Conservation (phyloP, 2,888 invertebrate genomes). For the Hyles lineata region DNA sequence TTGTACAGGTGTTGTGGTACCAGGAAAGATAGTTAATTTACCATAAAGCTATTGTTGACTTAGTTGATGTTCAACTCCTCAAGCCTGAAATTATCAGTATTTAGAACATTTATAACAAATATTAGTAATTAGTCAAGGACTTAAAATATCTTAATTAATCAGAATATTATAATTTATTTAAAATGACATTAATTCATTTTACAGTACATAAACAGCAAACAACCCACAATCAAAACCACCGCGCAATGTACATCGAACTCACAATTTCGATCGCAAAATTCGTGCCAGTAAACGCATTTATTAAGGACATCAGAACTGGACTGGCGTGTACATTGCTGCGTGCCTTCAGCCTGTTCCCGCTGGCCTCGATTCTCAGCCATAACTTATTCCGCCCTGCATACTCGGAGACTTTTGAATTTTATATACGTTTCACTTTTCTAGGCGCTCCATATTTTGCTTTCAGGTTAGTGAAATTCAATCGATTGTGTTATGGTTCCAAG, state of each 20-base stretch:
- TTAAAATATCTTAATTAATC: no score
- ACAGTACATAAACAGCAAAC: no score
- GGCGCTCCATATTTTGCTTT: conserved; percentile 38
- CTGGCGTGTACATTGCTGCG: conserved; percentile 79
- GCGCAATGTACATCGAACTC: background rate
- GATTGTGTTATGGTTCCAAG: background rate
- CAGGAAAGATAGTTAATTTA: no score
- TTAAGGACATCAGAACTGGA: conserved; percentile 57
- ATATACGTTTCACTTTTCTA: conserved; percentile 42
- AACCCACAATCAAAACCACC: background rate
- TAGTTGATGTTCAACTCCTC: no score
- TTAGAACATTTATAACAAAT: no score
- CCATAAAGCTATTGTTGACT: no score
- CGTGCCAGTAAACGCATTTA: conserved; percentile 27
- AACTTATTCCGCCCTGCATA: conserved; percentile 79
- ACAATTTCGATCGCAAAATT: background rate
- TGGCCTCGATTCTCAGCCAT: conserved; percentile 80
- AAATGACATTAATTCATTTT: no score
- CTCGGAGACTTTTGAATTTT: conserved; percentile 63
- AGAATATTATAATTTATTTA: no score
- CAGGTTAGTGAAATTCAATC: conserved; percentile 33
- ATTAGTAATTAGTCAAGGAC: no score
- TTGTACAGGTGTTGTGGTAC: no score
- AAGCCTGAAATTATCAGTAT: no score
- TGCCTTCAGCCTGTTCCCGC: conserved; percentile 75